Percentiles rank a stretch among this genome's conserved stretches.
phyloP scores from a whole-genome alignment of 2,797 vertebrate genomes.

The Dallia pectoralis region DNA sequence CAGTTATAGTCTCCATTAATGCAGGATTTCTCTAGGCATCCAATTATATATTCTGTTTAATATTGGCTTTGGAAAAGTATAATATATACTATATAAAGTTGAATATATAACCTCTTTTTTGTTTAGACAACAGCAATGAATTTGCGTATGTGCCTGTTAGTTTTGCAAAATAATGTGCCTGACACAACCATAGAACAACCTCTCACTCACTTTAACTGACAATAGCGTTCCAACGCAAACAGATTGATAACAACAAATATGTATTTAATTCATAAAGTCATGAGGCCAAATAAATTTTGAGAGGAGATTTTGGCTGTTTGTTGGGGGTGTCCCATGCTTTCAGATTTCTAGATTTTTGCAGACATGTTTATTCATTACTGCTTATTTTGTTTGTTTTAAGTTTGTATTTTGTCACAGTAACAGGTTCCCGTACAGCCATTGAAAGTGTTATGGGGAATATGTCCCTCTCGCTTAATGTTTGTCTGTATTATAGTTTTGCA shows the following conservation, averaged over 20 bases:
- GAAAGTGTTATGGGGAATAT: background rate
- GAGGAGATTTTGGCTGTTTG: background rate
- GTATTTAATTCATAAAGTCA: background rate
- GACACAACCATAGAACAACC: background rate
- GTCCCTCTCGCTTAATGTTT: slow-evolving; percentile 33
- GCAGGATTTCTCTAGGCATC: slow-evolving; percentile 8
- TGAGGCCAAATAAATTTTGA: slow-evolving; percentile 1
- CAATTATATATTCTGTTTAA: background rate
- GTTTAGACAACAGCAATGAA: slow-evolving; percentile 19
- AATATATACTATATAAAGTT: background rate
- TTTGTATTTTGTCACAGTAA: background rate
- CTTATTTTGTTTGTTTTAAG: background rate
- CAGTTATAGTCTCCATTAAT: slow-evolving; percentile 8
- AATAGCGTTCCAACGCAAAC: background rate
- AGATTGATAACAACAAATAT: background rate
- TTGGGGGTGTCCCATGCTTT: background rate
- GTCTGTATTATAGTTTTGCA: slow-evolving; percentile 12
- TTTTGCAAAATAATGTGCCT: slow-evolving; percentile 2
- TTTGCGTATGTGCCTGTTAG: slow-evolving; percentile 54
- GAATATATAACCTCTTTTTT: background rate
- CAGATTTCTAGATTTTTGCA: slow-evolving; percentile 9
- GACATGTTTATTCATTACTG: background rate
- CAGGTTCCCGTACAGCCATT: background rate
- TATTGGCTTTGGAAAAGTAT: no score
- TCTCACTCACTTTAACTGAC: background rate